phyloP scores from a whole-genome alignment of 2,113 vertebrate genomes.

The Lampris incognitus region DNA sequence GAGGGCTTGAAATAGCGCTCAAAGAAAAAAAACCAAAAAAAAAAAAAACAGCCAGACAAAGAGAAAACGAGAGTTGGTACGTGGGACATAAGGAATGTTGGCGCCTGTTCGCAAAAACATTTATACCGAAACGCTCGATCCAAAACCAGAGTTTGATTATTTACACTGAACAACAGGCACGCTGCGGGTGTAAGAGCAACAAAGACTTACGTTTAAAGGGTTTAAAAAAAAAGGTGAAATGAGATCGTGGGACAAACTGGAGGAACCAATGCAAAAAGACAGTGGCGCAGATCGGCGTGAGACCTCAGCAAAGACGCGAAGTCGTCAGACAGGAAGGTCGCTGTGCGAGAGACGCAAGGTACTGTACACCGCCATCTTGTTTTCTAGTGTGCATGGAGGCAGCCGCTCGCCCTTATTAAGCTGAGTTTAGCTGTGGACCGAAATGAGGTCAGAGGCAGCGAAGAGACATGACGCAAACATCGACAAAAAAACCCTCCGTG shows the following conservation, averaged over 20 bases:
- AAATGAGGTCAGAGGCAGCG: constrained; percentile 68
- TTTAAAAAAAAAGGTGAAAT: not conserved
- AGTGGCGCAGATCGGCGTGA: constrained; percentile 1
- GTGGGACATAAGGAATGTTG: not conserved
- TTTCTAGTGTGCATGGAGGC: constrained; percentile 37
- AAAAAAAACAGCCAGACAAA: constrained; percentile 36
- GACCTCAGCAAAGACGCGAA: constrained; percentile 3
- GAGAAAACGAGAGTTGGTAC: constrained; percentile 13
- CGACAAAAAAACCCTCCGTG: not conserved
- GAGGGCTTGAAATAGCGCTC: constrained; percentile 52
- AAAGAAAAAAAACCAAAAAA: constrained; percentile 38
- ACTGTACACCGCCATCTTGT: constrained; percentile 76
- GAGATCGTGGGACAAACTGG: not conserved
- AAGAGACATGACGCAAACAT: constrained; percentile 50
- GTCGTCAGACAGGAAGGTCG: constrained; percentile 24
- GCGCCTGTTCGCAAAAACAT: not conserved
- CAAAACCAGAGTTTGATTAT: not conserved
- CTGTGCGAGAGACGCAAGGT: constrained; percentile 61
- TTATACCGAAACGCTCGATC: not conserved
- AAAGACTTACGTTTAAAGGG: not conserved
- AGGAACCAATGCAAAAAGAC: constrained; percentile 7
- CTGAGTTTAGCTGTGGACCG: constrained; percentile 44
- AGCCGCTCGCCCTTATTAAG: constrained; percentile 45
- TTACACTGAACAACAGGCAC: not conserved
- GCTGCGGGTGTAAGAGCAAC: not conserved